Evolutionary conservation across 2,113 vertebrate genomes (phyloP).

Genomic region (Ophiodon elongatus): DNA sequence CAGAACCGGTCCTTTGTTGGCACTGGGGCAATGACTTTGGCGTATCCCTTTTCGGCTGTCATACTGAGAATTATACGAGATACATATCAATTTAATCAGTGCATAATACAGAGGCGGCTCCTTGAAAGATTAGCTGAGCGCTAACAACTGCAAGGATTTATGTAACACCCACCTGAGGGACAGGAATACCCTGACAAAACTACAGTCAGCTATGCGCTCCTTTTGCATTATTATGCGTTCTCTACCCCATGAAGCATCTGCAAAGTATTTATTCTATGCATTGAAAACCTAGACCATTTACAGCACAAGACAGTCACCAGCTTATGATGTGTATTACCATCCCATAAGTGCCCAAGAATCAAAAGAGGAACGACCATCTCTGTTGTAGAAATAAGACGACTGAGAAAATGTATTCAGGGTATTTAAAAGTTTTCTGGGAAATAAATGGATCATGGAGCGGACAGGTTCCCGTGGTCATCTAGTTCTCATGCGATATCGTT

Average conservation of each 20-base stretch:
- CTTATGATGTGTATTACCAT: too few relatives aligned
- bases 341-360: too few relatives aligned
- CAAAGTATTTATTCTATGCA: background rate
- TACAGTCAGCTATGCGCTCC: too few relatives aligned
- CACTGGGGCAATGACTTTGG: background rate
- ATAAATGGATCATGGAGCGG: background rate
- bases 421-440: background rate
- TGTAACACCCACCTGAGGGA: background rate
- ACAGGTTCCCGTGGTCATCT: background rate
- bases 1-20: background rate
- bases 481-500: too few relatives aligned
- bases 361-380: background rate
- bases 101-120: background rate
- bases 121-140: slow-evolving; percentile 19
- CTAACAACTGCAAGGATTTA: background rate
- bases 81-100: slow-evolving; percentile 14
- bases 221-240: background rate
- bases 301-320: too few relatives aligned
- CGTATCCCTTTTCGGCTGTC: background rate
- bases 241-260: background rate
- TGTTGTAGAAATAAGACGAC: background rate
- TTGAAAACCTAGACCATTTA: background rate
- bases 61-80: background rate
- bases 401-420: background rate
- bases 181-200: too few relatives aligned